These are phyloP conservation scores for Hepsetus odoe DNA, from an alignment of 2,113 vertebrate genomes.

Conservation along the genomic window DNA sequence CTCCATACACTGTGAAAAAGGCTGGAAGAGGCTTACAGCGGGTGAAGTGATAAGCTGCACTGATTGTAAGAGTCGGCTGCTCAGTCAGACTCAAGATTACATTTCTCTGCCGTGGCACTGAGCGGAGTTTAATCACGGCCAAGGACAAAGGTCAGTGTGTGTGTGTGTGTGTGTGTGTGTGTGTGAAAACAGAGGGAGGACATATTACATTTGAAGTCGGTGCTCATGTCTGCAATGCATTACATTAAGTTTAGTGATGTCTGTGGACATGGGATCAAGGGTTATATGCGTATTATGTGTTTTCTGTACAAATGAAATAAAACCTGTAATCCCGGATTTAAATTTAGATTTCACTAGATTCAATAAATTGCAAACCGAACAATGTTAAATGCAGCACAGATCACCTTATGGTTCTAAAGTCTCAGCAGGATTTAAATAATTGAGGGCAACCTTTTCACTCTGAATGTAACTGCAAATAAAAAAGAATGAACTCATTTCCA, in stretches of 20 bases:
- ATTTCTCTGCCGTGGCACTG: not conserved
- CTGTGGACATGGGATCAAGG: not conserved
- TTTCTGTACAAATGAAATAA: not conserved
- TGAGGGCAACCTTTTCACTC: too few relatives aligned
- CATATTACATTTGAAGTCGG: not conserved
- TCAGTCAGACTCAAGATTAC: not conserved
- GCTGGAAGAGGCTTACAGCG: not conserved
- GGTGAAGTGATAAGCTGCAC: conserved; percentile 13
- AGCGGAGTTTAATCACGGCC: conserved; percentile 19
- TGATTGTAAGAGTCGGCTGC: not conserved
- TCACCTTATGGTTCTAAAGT: not conserved
- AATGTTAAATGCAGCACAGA: not conserved
- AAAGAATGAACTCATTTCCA: too few relatives aligned
- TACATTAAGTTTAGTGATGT: not conserved
- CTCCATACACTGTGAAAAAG: not conserved
- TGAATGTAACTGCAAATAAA: too few relatives aligned
- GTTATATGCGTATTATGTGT: not conserved
- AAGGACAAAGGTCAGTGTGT: conserved; percentile 2
- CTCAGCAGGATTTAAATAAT: not conserved
- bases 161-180: conserved; percentile 24
- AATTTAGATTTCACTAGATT: too few relatives aligned
- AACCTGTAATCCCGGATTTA: not conserved
- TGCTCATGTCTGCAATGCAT: not conserved
- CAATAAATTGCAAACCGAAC: not conserved
- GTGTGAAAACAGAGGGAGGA: not conserved